Percentiles rank a stretch among this genome's conserved stretches.
Conservation (phyloP, 2,888 invertebrate genomes). For the Pristionchus entomophagus region DNA sequence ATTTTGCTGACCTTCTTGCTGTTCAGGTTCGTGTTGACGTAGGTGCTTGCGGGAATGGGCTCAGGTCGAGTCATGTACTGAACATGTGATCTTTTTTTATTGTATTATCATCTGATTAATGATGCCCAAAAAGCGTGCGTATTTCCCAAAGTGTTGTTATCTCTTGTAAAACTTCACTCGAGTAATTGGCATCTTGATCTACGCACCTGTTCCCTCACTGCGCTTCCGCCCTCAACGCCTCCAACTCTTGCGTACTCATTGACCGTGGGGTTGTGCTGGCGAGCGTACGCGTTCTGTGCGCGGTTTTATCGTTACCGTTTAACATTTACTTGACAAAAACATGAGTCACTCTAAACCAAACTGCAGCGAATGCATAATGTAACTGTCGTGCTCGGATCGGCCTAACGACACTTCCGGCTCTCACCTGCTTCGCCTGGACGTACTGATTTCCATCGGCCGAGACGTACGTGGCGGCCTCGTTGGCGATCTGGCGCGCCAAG, state of each 20-base stretch:
- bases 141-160: too few relatives aligned
- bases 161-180: too few relatives aligned
- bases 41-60: not conserved
- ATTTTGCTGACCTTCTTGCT: not conserved
- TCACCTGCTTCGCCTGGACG: conserved; percentile 34
- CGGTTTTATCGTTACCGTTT: too few relatives aligned
- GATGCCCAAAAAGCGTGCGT: not conserved
- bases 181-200: too few relatives aligned
- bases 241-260: conserved; percentile 15
- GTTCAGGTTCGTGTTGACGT: not conserved
- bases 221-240: not conserved
- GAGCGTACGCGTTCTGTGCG: conserved; percentile 31
- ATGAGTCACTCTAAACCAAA: too few relatives aligned
- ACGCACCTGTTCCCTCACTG: not conserved
- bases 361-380: too few relatives aligned
- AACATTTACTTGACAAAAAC: too few relatives aligned
- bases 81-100: not conserved
- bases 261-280: not conserved
- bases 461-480: conserved; percentile 36
- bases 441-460: not conserved
- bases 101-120: not conserved
- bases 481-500: conserved; percentile 33
- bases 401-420: too few relatives aligned
- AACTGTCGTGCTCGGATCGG: too few relatives aligned
- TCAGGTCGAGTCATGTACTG: conserved; percentile 26